phyloP scores from a whole-genome alignment of 2,113 vertebrate genomes.

The Columba janthina region DNA sequence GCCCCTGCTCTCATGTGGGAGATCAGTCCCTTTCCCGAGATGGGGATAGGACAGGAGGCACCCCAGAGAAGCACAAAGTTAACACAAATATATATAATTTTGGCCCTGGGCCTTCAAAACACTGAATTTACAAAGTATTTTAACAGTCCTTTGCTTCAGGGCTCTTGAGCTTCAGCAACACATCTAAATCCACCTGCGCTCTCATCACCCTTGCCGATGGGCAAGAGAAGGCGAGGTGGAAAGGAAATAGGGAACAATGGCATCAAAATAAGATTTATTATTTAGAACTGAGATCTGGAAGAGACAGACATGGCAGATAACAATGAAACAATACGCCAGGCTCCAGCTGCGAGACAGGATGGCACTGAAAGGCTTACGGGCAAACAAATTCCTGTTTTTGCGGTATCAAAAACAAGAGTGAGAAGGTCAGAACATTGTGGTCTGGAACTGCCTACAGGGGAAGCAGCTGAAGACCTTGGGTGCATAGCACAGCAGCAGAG shows the following conservation, averaged over 20 bases:
- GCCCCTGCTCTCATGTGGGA: not conserved
- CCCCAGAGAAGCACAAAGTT: not conserved
- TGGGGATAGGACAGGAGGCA: not conserved
- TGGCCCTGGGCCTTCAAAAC: not conserved
- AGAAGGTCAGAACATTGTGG: not conserved
- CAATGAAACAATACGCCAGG: not conserved
- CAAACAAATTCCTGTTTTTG: not conserved
- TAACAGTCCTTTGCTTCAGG: not conserved
- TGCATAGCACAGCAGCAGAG: not conserved
- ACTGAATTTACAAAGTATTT: not conserved
- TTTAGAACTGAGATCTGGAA: constrained; percentile 27
- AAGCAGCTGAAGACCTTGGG: not conserved
- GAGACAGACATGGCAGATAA: constrained; percentile 50
- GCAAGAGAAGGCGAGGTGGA: not conserved
- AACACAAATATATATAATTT: not conserved
- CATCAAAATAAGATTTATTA: constrained; percentile 67
- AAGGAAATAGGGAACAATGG: constrained; percentile 34
- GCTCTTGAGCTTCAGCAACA: not conserved
- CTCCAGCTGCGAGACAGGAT: not conserved
- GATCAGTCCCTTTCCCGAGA: not conserved
- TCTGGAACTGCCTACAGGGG: not conserved
- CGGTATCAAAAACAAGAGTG: not conserved
- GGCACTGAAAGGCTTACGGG: not conserved
- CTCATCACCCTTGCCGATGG: not conserved
- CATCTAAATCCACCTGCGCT: not conserved